Evolutionary conservation across 2,113 vertebrate genomes (phyloP), one percentile per base, ranked within the genome.

Genomic region (Monarcha castaneiventris): DNA sequence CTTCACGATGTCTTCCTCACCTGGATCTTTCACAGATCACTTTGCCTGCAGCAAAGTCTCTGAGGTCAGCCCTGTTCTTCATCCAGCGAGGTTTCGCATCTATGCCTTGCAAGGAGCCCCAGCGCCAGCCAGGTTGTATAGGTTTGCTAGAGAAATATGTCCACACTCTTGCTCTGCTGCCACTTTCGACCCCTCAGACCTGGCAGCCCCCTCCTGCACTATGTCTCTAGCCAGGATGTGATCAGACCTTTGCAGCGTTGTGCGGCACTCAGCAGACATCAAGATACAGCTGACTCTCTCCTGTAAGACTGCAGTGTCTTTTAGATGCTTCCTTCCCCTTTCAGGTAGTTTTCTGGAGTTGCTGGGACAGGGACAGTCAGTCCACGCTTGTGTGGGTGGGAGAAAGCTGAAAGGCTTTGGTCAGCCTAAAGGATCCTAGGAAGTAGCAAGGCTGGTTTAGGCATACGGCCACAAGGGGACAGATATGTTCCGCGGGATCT

Each of bases 201-300:
- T 6, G 41, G 11, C 56, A 82, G 48, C 19, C 15, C 32, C 8
- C 11, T 71, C 37, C 35, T 43, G 7, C 33, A 4, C 49, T 8
- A 46, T 15, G 5, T 15, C 23, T 74, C 20, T 11, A 10, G 33
- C 4, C 32, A 9, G 25, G 33, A 6, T 18, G 33, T 4, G 13
- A 7, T 2, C 0, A 0, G 43, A 46, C n/a, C 39, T 59, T 39
- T 15, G 39, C 35, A 54, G 35, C 0, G 0, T 3, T 46, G 37
- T 0, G 5, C 10, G 43, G 29, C 33, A 25, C 23, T 30, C 84
- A 17, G 44, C 56, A 35, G 33, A 23, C 13, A 21, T 5, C 21
- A 9, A 64, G 33, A 8, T 18, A 46, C 5, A 21, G 13, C 3
- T 63, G 17, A 12, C 20, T 51, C 19, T 35, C 37, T 59, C 6